Evolutionary conservation across 1,140 invertebrate species (phyloP).

Genomic region (Drosophila kanapiae): DNA sequence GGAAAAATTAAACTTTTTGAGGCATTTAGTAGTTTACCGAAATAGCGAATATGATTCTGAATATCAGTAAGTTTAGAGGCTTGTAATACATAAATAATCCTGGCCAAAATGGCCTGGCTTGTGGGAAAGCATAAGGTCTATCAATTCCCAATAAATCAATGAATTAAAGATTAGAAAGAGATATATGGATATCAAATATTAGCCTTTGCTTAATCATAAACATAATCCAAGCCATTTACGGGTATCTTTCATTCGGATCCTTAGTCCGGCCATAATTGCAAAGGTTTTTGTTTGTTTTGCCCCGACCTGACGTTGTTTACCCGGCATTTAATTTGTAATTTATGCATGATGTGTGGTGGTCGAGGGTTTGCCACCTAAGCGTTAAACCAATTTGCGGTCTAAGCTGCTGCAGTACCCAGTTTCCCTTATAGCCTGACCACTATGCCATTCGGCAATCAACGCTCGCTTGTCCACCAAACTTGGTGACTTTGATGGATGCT

Average conservation of each 20-base stretch:
- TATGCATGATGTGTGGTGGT: conserved; percentile 48
- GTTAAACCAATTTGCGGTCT: conserved; percentile 58
- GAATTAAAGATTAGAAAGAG: too few relatives aligned
- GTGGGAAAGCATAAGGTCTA: background rate
- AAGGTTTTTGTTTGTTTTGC: conserved; percentile 33
- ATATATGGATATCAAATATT: too few relatives aligned
- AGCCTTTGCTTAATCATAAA: background rate
- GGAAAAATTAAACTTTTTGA: background rate
- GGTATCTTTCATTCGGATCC: conserved; percentile 22
- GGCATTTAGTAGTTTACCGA: background rate
- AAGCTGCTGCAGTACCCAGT: background rate
- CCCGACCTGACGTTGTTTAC: conserved; percentile 24
- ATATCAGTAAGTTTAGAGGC: too few relatives aligned
- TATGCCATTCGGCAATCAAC: conserved; percentile 4
- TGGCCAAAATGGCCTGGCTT: background rate
- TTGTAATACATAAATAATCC: background rate
- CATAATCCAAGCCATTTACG: background rate
- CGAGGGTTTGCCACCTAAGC: conserved; percentile 45
- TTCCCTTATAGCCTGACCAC: conserved; percentile 15
- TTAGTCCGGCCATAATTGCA: background rate
- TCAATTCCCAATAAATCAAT: background rate
- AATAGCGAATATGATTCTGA: background rate
- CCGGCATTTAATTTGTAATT: conserved; percentile 64
- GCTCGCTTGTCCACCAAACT: conserved; percentile 17
- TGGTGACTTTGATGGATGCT: conserved; percentile 65